phyloP scores from a whole-genome alignment of 2,888 invertebrate genomes.

The Leptothorax acervorum region DNA sequence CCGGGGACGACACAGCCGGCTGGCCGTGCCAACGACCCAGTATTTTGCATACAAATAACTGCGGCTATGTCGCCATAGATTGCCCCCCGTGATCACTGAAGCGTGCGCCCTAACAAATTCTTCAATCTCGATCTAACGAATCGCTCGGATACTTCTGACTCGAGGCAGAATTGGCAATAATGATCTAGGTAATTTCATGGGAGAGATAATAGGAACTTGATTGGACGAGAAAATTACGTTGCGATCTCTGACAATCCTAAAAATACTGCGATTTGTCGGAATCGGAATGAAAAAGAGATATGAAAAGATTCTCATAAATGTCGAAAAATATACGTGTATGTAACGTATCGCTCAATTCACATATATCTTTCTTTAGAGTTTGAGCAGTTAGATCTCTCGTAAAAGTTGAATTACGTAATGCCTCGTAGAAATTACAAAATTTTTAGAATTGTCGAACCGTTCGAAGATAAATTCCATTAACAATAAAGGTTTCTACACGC shows the following conservation, averaged over 20 bases:
- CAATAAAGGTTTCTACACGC: no score
- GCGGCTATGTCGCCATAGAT: constrained; percentile 45
- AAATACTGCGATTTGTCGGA: background rate
- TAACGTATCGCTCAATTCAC: background rate
- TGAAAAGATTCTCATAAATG: background rate
- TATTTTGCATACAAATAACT: constrained; percentile 55
- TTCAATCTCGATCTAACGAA: constrained; percentile 38
- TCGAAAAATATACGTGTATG: background rate
- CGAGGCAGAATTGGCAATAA: constrained; percentile 34
- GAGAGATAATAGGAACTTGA: background rate
- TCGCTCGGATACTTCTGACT: constrained; percentile 13
- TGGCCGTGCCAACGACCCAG: constrained; percentile 42
- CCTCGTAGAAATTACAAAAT: background rate
- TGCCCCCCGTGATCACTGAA: background rate
- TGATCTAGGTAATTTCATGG: background rate
- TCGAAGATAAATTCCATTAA: background rate
- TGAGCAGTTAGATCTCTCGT: background rate
- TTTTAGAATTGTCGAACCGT: background rate
- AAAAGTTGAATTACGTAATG: background rate
- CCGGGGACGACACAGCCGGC: constrained; percentile 25
- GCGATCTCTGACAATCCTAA: constrained; percentile 1
- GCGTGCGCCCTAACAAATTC: constrained; percentile 19
- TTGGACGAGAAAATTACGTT: constrained; percentile 15
- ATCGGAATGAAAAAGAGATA: background rate
- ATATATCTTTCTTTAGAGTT: constrained; percentile 14